These are phyloP conservation scores for Tragelaphus buxtoni DNA, from an alignment of 2,113 vertebrate species.

Conservation along the genomic window DNA sequence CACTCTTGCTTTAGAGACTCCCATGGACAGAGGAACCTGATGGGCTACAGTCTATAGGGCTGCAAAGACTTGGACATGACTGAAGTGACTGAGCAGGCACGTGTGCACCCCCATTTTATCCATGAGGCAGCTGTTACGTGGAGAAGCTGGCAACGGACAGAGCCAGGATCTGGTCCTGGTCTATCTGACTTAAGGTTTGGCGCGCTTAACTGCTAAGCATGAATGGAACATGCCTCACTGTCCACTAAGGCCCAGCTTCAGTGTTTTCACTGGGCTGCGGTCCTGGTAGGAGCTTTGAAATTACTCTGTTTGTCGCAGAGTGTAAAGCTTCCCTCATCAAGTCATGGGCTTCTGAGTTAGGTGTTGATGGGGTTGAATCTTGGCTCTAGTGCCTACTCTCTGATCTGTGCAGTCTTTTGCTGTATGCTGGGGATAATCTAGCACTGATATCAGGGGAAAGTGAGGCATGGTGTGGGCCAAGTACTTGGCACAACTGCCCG, in stretches of 20 bases:
- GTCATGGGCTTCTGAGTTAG: not conserved
- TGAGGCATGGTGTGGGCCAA: not conserved
- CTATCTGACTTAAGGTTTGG: not conserved
- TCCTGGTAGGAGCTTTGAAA: not conserved
- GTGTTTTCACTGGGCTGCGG: too few relatives aligned
- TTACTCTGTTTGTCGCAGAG: not conserved
- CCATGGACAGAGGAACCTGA: not conserved
- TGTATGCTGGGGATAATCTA: not conserved
- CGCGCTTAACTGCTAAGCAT: accelerated
- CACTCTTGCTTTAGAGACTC: not conserved
- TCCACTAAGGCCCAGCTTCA: accelerated
- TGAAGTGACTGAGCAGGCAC: not conserved
- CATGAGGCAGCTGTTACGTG: not conserved
- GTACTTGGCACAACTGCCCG: not conserved
- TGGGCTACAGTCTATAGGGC: not conserved
- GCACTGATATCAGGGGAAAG: not conserved
- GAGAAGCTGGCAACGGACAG: not conserved
- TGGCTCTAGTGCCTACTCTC: not conserved
- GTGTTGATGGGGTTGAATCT: not conserved
- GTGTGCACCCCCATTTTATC: not conserved
- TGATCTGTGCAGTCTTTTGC: not conserved
- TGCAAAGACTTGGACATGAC: not conserved
- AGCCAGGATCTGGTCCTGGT: not conserved
- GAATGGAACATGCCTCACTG: not conserved
- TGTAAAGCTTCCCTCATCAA: not conserved